Base-by-base conservation (phyloP, 2,888 invertebrate species). In the Ernsta delagoae region DNA sequence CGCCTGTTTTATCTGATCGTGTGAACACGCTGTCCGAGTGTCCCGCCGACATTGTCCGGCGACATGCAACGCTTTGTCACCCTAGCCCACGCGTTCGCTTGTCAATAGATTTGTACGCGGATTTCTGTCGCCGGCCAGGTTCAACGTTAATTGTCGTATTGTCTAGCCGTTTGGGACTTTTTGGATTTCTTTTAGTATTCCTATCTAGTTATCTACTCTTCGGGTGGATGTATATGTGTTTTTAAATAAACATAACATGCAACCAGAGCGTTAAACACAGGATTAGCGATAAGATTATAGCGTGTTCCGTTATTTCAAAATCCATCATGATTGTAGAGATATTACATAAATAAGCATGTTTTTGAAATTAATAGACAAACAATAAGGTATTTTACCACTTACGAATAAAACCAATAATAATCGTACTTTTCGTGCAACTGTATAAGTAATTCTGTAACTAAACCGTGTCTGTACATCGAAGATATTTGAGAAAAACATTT, bases 1-100 rank as follows among this genome's bases (percentile, higher is more conserved):
- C n/a, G n/a, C n/a, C n/a, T n/a, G n/a, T n/a, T n/a, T n/a, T n/a
- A 92, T 92, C 92, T 85, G 92, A 92, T 92, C 87, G 88, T 91
- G 92, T 91, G 92, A 90, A 91, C 91, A 90, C 88, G 84, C 75
- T 76, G 78, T 78, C 86, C 84, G 83, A 82, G 84, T 86, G 87
- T 85, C 85, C 78, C 79, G 36, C 75, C 72, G 79, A 86, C 88
- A 90, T 88, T 89, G 89, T 83, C 84, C 78, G 78, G 71, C 78
- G 86, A 90, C 92, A 92, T 90, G 93, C 92, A 83, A 92, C 83
- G 88, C 85, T 87, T 89, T 89, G 92, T 92, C 92, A 92, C 92
- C 91, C 89, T 88, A 89, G 82, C 83, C 75, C 72, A 70, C 69
- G 69, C 69, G 59, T 69, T 69, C 11, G 31, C 56, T 65, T 70